A percentile compares a stretch with the other conserved stretches of the same genome.
Evolutionary conservation across 2,113 vertebrate genomes (phyloP).

Genomic region (Piprites chloris): DNA sequence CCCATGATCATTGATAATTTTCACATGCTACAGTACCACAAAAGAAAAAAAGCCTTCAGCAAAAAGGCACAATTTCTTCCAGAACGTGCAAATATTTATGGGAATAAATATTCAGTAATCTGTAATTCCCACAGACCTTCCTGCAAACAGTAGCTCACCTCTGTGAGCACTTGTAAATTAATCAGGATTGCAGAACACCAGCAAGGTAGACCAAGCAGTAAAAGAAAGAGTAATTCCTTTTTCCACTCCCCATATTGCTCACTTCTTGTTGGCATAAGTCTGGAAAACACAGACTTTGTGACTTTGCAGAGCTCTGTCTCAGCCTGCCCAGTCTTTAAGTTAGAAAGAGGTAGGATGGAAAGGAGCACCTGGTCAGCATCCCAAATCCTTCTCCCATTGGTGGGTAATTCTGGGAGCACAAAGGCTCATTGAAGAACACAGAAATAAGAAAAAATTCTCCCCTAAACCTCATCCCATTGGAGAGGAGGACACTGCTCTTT

Average conservation of each 20-base stretch:
- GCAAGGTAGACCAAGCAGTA: neutral
- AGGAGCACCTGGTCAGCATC: neutral
- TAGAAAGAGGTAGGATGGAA: neutral
- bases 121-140: neutral
- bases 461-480: neutral
- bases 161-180: neutral
- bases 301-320: neutral
- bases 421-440: neutral
- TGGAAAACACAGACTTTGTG: neutral
- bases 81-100: neutral
- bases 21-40: neutral
- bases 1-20: neutral
- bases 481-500: neutral
- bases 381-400: neutral
- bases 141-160: neutral
- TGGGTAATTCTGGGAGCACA: neutral
- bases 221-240: neutral
- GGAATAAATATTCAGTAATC: neutral
- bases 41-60: neutral
- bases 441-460: neutral
- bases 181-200: neutral
- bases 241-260: neutral
- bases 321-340: neutral
- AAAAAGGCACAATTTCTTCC: neutral
- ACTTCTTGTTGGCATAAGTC: neutral